These are phyloP conservation scores for Gambusia affinis DNA, from an alignment of 2,113 vertebrate species.

Conservation along the genomic window DNA sequence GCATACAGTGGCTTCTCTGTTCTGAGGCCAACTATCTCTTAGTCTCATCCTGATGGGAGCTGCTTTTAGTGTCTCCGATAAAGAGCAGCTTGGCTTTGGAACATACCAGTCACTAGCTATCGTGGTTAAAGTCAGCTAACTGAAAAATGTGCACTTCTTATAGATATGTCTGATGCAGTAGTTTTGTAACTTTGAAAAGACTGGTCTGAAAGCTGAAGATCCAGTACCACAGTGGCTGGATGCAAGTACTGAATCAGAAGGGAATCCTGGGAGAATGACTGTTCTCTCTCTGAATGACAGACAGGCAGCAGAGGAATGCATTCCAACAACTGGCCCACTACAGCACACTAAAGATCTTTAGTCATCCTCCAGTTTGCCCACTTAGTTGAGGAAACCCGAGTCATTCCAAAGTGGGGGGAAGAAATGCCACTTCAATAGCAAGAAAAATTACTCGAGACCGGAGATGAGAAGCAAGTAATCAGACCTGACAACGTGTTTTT, in stretches of 20 bases:
- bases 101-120: background rate
- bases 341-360: conserved; percentile 43
- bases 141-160: background rate
- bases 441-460: conserved; percentile 39
- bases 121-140: background rate
- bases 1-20: conserved; percentile 64
- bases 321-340: conserved; percentile 7
- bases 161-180: background rate
- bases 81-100: conserved; percentile 32
- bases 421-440: conserved; percentile 59
- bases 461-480: conserved; percentile 56
- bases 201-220: conserved; percentile 5
- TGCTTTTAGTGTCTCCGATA: conserved; percentile 42
- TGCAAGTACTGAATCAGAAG: conserved; percentile 33
- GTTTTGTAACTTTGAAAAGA: background rate
- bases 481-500: conserved; percentile 44
- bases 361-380: conserved; percentile 60
- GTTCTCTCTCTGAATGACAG: conserved; percentile 38
- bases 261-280: conserved; percentile 25
- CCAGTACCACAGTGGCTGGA: conserved; percentile 15
- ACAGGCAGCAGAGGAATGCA: conserved; percentile 56
- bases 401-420: conserved; percentile 41
- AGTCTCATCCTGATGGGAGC: conserved; percentile 32
- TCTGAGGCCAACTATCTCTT: conserved; percentile 18
- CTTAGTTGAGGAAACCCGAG: conserved; percentile 65